phyloP scores from a whole-genome alignment of 2,113 vertebrate species.

The Cyanoramphus novaezelandiae region DNA sequence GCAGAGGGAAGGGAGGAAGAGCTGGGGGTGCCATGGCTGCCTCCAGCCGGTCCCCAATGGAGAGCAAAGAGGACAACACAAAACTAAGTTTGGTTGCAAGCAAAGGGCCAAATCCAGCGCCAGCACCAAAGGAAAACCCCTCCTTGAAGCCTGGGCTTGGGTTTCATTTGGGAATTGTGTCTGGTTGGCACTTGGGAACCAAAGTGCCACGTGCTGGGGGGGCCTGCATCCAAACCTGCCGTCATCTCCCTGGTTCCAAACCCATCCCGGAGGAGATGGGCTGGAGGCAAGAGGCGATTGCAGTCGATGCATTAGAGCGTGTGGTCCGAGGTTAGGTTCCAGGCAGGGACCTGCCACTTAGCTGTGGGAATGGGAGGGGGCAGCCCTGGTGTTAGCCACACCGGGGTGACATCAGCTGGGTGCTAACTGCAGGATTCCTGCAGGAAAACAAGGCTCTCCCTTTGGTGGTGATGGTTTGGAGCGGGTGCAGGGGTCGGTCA shows the following conservation, averaged over 20 bases:
- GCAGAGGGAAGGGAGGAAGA: not conserved
- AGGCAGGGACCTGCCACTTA: slow-evolving; percentile 11
- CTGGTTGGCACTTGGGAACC: not conserved
- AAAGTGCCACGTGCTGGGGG: not conserved
- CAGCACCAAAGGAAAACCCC: not conserved
- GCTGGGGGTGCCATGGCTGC: not conserved
- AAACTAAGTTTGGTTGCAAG: not conserved
- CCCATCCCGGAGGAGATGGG: not conserved
- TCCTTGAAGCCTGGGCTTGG: not conserved
- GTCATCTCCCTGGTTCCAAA: not conserved
- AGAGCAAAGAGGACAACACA: not conserved
- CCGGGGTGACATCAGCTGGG: not conserved
- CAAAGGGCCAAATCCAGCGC: not conserved
- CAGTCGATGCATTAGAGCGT: not conserved
- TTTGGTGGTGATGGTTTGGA: not conserved
- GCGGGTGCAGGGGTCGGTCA: not conserved
- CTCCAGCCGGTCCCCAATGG: not conserved
- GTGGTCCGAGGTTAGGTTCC: slow-evolving; percentile 7
- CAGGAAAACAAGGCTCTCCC: not conserved
- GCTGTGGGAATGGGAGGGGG: slow-evolving; percentile 1
- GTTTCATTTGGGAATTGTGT: not conserved
- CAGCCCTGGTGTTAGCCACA: not conserved
- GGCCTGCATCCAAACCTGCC: not conserved
- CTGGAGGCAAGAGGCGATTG: not conserved
- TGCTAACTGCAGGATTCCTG: slow-evolving; percentile 5